These are phyloP conservation scores for Brevipalpus yothersi DNA, from an alignment of 1,140 invertebrate species.

Conservation along the genomic window DNA sequence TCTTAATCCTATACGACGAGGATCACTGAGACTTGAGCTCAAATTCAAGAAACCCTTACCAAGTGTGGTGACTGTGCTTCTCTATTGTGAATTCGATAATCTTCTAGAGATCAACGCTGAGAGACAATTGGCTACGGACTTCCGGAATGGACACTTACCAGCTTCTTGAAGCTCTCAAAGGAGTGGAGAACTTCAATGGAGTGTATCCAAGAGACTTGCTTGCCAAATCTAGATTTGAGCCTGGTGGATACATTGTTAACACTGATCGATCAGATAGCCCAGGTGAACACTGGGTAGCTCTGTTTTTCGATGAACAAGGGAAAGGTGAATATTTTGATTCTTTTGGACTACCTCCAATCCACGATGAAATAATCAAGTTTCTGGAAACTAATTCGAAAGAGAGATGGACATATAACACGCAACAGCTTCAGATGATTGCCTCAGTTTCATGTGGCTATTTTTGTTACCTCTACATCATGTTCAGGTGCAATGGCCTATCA, in stretches of 20 bases:
- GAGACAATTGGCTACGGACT: conserved; percentile 5
- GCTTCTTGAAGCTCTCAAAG: background rate
- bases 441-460: too few species aligned
- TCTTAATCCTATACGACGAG: background rate
- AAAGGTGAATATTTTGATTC: background rate
- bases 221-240: background rate
- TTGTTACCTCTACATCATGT: too few species aligned
- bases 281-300: background rate
- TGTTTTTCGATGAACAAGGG: background rate
- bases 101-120: conserved; percentile 7
- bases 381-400: too few species aligned
- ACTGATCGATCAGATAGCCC: background rate
- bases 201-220: background rate
- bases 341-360: background rate
- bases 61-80: background rate
- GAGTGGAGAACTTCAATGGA: background rate
- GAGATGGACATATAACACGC: too few species aligned
- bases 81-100: conserved; percentile 8
- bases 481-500: too few species aligned
- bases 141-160: background rate
- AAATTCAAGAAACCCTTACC: background rate
- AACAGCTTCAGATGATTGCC: too few species aligned
- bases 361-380: background rate
- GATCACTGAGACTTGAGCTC: background rate
- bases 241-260: background rate